Conservation (phyloP, 2,113 vertebrate species). For the Setophaga kirtlandii region DNA sequence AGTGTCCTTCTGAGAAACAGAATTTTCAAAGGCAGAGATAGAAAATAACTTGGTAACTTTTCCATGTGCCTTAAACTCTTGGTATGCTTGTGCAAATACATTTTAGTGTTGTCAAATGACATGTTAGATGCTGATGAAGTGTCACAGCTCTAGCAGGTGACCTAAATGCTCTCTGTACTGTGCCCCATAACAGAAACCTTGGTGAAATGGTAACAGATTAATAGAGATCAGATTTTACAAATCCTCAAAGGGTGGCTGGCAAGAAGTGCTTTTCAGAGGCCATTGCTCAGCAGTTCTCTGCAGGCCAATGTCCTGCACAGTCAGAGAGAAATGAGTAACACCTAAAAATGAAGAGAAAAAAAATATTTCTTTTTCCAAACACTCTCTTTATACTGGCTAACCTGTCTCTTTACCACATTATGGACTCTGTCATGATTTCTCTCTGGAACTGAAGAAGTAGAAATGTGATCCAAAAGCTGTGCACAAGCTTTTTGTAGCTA, state of each 20-base stretch:
- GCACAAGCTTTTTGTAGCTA: neutral
- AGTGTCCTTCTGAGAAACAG: neutral
- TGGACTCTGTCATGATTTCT: neutral
- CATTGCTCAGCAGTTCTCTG: neutral
- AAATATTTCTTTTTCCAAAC: fast-evolving
- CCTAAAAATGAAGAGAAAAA: neutral
- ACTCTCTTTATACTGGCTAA: neutral
- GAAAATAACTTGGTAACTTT: neutral
- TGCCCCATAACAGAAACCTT: neutral
- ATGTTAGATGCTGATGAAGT: neutral
- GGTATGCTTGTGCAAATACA: neutral
- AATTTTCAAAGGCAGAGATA: neutral
- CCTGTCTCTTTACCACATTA: neutral
- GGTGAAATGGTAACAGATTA: neutral
- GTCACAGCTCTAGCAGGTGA: neutral
- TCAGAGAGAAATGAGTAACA: neutral
- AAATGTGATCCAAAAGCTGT: neutral
- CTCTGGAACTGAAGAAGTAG: neutral
- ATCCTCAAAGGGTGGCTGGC: neutral
- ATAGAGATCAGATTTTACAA: neutral
- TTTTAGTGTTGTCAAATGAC: neutral
- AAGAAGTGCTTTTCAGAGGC: neutral
- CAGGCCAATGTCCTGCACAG: neutral
- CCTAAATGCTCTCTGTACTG: neutral
- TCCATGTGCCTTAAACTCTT: neutral